Base-by-base conservation (phyloP, 2,888 invertebrate genomes). In the Dastarcus helophoroides region DNA sequence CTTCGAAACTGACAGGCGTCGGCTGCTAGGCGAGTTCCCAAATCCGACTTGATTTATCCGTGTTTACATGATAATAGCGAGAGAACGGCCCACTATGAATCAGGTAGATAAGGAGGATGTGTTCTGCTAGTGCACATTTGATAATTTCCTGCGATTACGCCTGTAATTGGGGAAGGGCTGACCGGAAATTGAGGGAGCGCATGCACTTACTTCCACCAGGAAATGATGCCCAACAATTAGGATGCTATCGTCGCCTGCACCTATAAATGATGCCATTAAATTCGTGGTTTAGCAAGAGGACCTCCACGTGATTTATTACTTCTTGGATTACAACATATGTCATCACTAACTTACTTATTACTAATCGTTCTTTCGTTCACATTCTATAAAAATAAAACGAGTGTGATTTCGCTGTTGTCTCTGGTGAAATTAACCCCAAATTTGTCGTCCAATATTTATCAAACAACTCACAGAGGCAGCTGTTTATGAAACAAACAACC, bases 101-200 rank as follows among this genome's bases (percentile, higher is more conserved):
- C 52, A 54, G 51, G 48, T 49, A 54, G 56, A 56, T 56, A 54
- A 54, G 56, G 48, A 50, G 48, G 53, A 51, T 47, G 47, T 44
- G 50, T 53, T 54, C 53, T 49, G 52, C 51, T 46, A 43, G 48
- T 53, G 52, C 51, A 50, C 54, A 56, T 60, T 56, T 54, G 60
- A 59, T 59, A 60, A 62, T 60, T 62, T 62, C 60, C 60, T 62
- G 62, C 51, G 58, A 62, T 62, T 62, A 60, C 46, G 11, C 10
- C 3, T 13, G 21, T 6, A 11, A 23, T 19, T 56, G 56, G 58
- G 58, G 57, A 56, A 56, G 56, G 58, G 56, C 59, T 53, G 55
- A 54, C 59, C 60, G 62, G 62, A 62, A 60, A 62, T 62, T 60
- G 58, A 58, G 60, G 60, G 57, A 56, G 56, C 51, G 54, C 58